These are phyloP conservation scores for Eulemur mongoz DNA, from an alignment of 2,797 vertebrate genomes.

Conservation along the genomic window DNA sequence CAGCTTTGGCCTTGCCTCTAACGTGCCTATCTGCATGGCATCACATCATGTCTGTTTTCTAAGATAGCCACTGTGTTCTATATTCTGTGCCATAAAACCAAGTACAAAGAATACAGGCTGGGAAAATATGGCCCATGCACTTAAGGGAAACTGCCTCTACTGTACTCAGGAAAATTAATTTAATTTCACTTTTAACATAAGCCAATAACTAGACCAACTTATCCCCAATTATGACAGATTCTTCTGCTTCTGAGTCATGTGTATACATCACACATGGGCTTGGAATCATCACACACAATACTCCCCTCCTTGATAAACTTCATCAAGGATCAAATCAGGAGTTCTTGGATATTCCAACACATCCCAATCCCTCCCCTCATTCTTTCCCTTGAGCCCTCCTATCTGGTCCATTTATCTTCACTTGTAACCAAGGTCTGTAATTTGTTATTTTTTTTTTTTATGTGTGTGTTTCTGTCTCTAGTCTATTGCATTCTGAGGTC, in stretches of 20 bases:
- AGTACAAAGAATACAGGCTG: not conserved
- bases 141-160: not conserved
- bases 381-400: not conserved
- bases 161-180: not conserved
- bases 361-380: not conserved
- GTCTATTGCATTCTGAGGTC: not conserved
- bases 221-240: not conserved
- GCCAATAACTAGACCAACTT: not conserved
- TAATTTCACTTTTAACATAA: conserved; percentile 38
- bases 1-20: not conserved
- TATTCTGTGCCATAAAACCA: not conserved
- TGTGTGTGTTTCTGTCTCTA: not conserved
- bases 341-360: not conserved
- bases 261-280: not conserved
- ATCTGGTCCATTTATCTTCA: not conserved
- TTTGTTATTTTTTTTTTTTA: not conserved
- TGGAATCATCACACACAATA: not conserved
- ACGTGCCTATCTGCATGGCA: not conserved
- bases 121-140: not conserved
- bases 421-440: not conserved
- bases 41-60: not conserved
- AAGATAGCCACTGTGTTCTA: not conserved
- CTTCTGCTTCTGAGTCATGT: not conserved
- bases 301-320: not conserved
- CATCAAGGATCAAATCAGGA: not conserved